phyloP scores from a whole-genome alignment of 2,113 vertebrate genomes.

The Pao palembangensis region DNA sequence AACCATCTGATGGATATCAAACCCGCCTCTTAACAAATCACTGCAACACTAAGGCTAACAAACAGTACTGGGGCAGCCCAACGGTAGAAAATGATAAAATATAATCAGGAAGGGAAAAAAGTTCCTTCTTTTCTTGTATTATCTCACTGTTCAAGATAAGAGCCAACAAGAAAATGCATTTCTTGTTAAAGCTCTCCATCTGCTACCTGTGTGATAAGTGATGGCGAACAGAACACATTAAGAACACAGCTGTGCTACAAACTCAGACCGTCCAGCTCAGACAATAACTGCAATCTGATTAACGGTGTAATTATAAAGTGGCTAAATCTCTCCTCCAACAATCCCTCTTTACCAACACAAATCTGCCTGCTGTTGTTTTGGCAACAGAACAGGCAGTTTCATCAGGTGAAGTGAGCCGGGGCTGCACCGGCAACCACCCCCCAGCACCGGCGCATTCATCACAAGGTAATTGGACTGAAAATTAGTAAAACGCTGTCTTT shows the following conservation, averaged over 20 bases:
- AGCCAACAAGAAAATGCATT: too few relatives aligned
- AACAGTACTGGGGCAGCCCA: background rate
- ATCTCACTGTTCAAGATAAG: too few relatives aligned
- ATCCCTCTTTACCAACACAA: constrained; percentile 19
- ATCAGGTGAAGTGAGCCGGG: constrained; percentile 57
- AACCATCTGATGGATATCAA: too few relatives aligned
- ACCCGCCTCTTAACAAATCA: background rate
- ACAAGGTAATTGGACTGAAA: constrained; percentile 57
- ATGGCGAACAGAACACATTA: background rate
- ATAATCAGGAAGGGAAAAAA: constrained; percentile 1
- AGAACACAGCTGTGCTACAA: background rate
- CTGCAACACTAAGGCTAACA: constrained; percentile 6
- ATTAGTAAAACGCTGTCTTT: constrained; percentile 44
- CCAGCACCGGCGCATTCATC: constrained; percentile 47
- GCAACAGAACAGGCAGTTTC: constrained; percentile 40
- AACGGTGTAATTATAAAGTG: constrained; percentile 52
- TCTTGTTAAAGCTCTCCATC: too few relatives aligned
- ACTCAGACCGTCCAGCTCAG: constrained; percentile 22
- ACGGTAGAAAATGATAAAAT: constrained; percentile 1
- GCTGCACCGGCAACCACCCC: constrained; percentile 22
- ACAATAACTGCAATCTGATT: constrained; percentile 52
- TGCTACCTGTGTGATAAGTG: constrained; percentile 3
- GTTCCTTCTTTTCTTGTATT: too few relatives aligned
- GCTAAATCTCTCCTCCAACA: constrained; percentile 17
- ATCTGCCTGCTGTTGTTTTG: constrained; percentile 48